These are phyloP conservation scores for Erythrocercus mccallii DNA, from an alignment of 2,113 vertebrate species.

Conservation along the genomic window DNA sequence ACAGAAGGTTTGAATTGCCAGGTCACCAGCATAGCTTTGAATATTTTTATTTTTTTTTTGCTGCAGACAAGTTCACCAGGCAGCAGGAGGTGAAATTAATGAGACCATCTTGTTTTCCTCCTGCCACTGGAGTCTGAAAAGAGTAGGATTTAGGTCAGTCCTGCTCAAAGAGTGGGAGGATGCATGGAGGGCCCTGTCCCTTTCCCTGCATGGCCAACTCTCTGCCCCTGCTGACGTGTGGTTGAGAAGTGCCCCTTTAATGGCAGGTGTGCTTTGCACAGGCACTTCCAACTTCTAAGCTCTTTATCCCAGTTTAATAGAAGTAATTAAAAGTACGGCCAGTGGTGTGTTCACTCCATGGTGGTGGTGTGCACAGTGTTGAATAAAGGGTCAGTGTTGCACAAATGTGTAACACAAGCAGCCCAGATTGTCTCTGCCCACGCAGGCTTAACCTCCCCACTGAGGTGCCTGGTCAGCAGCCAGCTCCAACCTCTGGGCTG, in stretches of 20 bases:
- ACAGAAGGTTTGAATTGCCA: not conserved
- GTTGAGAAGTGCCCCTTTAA: not conserved
- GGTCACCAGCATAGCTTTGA: not conserved
- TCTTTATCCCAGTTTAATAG: not conserved
- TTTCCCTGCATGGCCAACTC: not conserved
- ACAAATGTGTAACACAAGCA: not conserved
- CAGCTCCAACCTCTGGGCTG: not conserved
- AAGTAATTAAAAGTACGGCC: not conserved
- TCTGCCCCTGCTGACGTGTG: not conserved
- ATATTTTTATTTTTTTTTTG: not conserved
- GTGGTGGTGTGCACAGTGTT: accelerated
- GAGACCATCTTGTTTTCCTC: not conserved
- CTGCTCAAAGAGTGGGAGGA: not conserved
- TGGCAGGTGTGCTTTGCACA: not conserved
- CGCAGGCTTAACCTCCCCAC: not conserved
- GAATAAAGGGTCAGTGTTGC: not conserved
- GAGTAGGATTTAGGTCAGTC: slow-evolving; percentile 17
- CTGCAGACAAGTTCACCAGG: not conserved
- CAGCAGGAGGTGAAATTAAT: slow-evolving; percentile 36
- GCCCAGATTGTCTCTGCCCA: not conserved
- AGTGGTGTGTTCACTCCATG: accelerated
- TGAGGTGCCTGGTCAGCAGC: not conserved
- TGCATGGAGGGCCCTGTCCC: not conserved
- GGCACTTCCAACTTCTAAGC: not conserved
- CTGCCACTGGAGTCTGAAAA: not conserved